These are phyloP conservation scores for Psittacula echo DNA, from an alignment of 2,797 vertebrate genomes.

Conservation along the genomic window DNA sequence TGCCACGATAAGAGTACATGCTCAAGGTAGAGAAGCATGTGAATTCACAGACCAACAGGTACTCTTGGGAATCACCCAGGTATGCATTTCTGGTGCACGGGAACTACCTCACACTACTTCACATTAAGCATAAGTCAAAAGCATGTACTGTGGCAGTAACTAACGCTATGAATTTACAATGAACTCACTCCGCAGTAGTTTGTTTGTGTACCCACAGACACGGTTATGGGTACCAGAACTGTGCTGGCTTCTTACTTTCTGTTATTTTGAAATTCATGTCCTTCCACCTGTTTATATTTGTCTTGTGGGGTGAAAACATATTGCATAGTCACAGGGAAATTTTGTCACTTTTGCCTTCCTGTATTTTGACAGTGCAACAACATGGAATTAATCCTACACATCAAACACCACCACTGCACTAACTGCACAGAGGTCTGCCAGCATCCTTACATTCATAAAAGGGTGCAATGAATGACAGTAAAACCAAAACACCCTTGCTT, in stretches of 20 bases:
- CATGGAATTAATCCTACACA: neutral
- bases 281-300: neutral
- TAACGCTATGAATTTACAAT: neutral
- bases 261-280: neutral
- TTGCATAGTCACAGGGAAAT: neutral
- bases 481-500: rapidly evolving
- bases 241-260: neutral
- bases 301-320: neutral
- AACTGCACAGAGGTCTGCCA: neutral
- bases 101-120: neutral
- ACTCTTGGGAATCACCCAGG: neutral
- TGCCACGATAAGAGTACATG: neutral
- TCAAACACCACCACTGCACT: neutral
- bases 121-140: neutral
- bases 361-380: neutral
- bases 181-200: neutral
- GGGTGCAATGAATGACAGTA: neutral
- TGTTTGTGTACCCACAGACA: neutral
- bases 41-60: neutral
- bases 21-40: neutral
- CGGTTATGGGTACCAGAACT: rapidly evolving
- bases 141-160: neutral
- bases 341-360: neutral
- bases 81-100: neutral
- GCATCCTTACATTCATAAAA: neutral